Conservation (phyloP, 2,113 vertebrate genomes). For the Panthera leo region DNA sequence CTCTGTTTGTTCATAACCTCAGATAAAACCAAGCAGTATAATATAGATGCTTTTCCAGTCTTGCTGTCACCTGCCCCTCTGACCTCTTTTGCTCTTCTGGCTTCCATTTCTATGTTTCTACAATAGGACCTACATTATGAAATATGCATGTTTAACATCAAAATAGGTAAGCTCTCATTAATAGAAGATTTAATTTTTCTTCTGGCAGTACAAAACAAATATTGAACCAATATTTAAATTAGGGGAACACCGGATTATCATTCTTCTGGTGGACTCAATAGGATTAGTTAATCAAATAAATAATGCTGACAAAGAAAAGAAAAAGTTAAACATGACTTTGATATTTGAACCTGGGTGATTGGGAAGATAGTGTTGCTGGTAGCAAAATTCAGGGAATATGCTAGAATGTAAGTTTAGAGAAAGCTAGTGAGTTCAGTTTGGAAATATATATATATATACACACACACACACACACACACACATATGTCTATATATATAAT, state of each 20-base stretch:
- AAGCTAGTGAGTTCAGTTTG: not conserved
- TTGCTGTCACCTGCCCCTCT: not conserved
- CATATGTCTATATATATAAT: too few species aligned
- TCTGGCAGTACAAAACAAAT: not conserved
- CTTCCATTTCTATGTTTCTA: not conserved
- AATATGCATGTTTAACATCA: not conserved
- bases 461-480: fast-evolving
- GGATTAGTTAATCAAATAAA: not conserved
- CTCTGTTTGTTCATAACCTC: not conserved
- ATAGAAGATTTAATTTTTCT: not conserved
- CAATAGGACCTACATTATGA: not conserved
- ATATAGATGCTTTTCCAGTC: not conserved
- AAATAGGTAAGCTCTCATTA: not conserved
- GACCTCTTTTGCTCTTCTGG: too few species aligned
- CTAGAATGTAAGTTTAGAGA: not conserved
- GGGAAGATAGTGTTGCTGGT: not conserved
- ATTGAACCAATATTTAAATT: not conserved
- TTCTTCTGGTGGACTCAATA: not conserved
- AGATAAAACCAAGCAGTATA: not conserved
- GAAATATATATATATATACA: not conserved
- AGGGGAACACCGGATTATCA: not conserved
- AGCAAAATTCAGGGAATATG: not conserved
- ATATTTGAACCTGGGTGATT: not conserved
- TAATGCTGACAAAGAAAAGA: not conserved
- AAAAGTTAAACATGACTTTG: not conserved